Evolutionary conservation across 2,797 vertebrate species (phyloP).

Genomic region (Scomberomorus guttatus): DNA sequence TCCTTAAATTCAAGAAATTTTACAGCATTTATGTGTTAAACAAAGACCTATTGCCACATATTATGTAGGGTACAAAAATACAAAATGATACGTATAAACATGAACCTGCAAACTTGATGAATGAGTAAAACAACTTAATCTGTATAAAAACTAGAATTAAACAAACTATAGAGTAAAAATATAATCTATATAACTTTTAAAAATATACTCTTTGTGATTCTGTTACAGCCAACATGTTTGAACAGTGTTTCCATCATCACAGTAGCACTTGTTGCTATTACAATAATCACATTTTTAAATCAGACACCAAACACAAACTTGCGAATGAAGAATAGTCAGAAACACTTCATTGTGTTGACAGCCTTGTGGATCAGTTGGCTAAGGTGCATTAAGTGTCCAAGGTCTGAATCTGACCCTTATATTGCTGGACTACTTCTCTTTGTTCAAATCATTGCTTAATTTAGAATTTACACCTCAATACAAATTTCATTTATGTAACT

Average conservation of each 20-base stretch:
- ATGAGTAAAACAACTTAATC: neutral
- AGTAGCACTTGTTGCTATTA: neutral
- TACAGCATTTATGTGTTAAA: slow-evolving; percentile 16
- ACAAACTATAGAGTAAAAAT: slow-evolving; percentile 13
- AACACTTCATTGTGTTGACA: neutral
- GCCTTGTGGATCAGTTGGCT: neutral
- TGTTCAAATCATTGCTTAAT: neutral
- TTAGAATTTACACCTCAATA: neutral
- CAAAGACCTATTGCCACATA: neutral
- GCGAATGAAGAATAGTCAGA: slow-evolving; percentile 1
- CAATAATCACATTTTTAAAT: neutral
- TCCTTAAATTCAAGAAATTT: slow-evolving; percentile 12
- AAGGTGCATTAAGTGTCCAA: neutral
- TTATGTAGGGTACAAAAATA: slow-evolving; percentile 6
- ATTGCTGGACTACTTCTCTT: neutral
- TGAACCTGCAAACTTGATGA: slow-evolving; percentile 3
- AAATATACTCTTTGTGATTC: slow-evolving; percentile 17
- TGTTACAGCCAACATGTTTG: neutral
- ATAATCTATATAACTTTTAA: slow-evolving; percentile 9
- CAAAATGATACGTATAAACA: slow-evolving; percentile 16
- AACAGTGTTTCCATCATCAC: neutral
- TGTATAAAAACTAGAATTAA: slow-evolving; percentile 28
- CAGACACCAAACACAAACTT: neutral
- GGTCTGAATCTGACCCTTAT: neutral
- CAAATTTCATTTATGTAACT: neutral